Conservation (phyloP, 2,113 vertebrate genomes). For the Balaenoptera acutorostrata region DNA sequence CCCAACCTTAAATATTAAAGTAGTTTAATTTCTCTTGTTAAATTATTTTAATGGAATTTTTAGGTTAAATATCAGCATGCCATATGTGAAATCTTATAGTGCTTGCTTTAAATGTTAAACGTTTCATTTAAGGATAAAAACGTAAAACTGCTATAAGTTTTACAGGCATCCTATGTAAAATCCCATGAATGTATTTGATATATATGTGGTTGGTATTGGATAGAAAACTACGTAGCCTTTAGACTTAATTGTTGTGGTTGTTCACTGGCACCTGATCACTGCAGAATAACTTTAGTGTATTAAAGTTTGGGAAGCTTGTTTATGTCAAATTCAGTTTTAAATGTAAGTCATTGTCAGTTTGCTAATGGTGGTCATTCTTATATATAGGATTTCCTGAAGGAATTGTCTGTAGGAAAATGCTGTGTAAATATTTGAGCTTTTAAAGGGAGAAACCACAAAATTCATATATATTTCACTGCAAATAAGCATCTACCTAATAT, state of each 20-base stretch:
- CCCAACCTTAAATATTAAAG: background rate
- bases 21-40: background rate
- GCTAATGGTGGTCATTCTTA: constrained; percentile 56
- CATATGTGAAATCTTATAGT: background rate
- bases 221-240: background rate
- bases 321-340: constrained; percentile 73
- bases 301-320: constrained; percentile 66
- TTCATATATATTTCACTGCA: constrained; percentile 29
- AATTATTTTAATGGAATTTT: constrained; percentile 20
- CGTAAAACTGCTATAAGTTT: constrained; percentile 26
- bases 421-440: constrained; percentile 76
- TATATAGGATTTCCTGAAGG: constrained; percentile 63
- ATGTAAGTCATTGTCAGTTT: constrained; percentile 75
- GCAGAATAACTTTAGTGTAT: constrained; percentile 50
- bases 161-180: background rate
- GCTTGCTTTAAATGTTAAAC: background rate
- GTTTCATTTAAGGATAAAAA: constrained; percentile 3
- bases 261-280: constrained; percentile 31
- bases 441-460: constrained; percentile 79
- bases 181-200: background rate
- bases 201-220: background rate
- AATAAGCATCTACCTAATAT: constrained; percentile 21
- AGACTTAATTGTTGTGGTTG: background rate
- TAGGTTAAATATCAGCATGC: background rate
- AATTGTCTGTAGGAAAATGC: constrained; percentile 56